Percentiles rank a stretch among this genome's conserved stretches.
Evolutionary conservation across 2,888 invertebrate genomes (phyloP).

Genomic region (Agriopis aurantiaria): DNA sequence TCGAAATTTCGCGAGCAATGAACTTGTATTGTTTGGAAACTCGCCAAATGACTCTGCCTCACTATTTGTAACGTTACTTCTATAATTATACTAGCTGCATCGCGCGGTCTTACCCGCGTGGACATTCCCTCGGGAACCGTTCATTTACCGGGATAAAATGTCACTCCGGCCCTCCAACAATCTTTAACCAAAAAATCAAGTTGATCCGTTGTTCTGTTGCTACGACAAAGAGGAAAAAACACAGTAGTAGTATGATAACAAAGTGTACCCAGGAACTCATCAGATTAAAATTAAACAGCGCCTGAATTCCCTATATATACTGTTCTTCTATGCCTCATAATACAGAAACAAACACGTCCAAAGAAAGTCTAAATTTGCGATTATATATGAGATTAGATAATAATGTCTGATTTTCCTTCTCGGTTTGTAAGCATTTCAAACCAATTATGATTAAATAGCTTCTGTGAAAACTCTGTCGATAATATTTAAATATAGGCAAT

Average conservation of each 20-base stretch:
- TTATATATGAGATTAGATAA: neutral
- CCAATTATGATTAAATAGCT: neutral
- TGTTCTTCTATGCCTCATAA: neutral
- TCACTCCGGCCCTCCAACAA: too few species aligned
- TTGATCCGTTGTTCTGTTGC: too few species aligned
- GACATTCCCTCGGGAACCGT: too few species aligned
- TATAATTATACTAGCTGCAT: neutral
- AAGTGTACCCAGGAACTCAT: neutral
- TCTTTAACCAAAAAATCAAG: too few species aligned
- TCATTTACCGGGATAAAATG: neutral
- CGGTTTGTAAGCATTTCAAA: neutral
- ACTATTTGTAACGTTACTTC: constrained; percentile 4
- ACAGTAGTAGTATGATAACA: neutral
- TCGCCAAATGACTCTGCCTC: constrained; percentile 32
- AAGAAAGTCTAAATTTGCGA: neutral
- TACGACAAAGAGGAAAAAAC: too few species aligned
- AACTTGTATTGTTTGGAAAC: constrained; percentile 41
- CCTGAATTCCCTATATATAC: neutral
- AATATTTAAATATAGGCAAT: too few species aligned
- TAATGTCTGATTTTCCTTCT: neutral
- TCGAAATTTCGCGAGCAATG: constrained; percentile 39
- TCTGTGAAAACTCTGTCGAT: too few species aligned
- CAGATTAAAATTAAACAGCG: neutral
- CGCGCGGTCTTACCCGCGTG: too few species aligned
- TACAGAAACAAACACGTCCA: neutral